These are phyloP conservation scores for Anticlea derivata DNA, from an alignment of 2,888 invertebrate genomes.

Conservation along the genomic window DNA sequence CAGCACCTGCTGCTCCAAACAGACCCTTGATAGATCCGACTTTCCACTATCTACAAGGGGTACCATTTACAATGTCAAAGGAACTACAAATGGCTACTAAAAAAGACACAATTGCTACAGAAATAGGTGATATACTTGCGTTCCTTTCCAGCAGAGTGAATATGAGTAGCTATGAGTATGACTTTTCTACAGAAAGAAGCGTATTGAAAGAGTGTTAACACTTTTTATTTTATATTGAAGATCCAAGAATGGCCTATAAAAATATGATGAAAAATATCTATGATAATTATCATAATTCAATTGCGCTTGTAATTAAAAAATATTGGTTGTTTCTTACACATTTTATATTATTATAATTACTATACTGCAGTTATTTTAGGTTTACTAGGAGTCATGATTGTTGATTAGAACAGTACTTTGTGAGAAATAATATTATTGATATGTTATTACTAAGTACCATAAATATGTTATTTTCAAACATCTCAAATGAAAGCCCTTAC, in stretches of 20 bases:
- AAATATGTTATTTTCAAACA: too few relatives aligned
- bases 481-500: too few relatives aligned
- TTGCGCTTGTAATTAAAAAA: not conserved
- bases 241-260: not conserved
- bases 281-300: too few relatives aligned
- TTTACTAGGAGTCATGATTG: too few relatives aligned
- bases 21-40: constrained; percentile 52
- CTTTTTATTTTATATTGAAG: constrained; percentile 11
- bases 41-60: constrained; percentile 80
- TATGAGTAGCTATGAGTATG: constrained; percentile 72
- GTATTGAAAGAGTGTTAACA: constrained; percentile 75
- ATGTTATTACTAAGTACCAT: not conserved
- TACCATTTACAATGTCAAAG: constrained; percentile 80
- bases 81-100: constrained; percentile 73
- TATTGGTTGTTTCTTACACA: not conserved
- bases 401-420: too few relatives aligned
- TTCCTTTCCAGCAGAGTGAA: constrained; percentile 77
- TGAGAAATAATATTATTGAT: too few relatives aligned
- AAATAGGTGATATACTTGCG: constrained; percentile 78
- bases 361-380: not conserved
- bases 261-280: not conserved
- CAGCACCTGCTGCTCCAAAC: constrained; percentile 61
- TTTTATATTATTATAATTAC: not conserved
- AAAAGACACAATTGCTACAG: constrained; percentile 75
- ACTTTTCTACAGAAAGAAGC: constrained; percentile 81